These are phyloP conservation scores for Labeo calbasu DNA, from an alignment of 2,797 vertebrate species.

Conservation along the genomic window DNA sequence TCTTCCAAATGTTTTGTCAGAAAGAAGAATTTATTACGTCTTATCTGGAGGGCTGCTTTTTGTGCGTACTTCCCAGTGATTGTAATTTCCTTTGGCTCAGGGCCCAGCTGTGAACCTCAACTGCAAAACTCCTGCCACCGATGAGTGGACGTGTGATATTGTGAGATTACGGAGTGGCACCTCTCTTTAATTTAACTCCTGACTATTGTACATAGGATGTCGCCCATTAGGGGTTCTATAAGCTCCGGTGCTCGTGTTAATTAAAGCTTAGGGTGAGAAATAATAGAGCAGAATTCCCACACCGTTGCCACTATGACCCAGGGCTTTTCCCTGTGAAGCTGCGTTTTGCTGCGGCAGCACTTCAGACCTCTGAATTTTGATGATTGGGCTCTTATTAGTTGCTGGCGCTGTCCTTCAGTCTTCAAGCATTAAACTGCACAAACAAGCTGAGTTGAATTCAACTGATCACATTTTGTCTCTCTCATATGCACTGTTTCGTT, in stretches of 20 bases:
- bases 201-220: conserved; percentile 58
- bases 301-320: conserved; percentile 61
- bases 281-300: conserved; percentile 66
- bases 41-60: conserved; percentile 40
- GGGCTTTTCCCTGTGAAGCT: conserved; percentile 64
- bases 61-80: conserved; percentile 20
- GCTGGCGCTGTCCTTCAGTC: conserved; percentile 17
- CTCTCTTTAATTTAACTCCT: conserved; percentile 53
- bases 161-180: conserved; percentile 52
- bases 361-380: not conserved
- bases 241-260: conserved; percentile 66
- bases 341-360: conserved; percentile 55
- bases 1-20: conserved; percentile 59
- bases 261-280: conserved; percentile 71
- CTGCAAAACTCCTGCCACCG: conserved; percentile 3
- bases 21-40: conserved; percentile 50
- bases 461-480: not conserved
- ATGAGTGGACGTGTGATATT: conserved; percentile 17
- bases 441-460: not conserved
- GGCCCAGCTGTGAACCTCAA: conserved; percentile 36
- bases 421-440: conserved; percentile 14
- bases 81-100: conserved; percentile 64
- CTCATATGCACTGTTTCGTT: not conserved
- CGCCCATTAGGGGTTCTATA: conserved; percentile 59
- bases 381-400: not conserved